These are phyloP conservation scores for Magallana angulata DNA, from an alignment of 1,140 invertebrate genomes.

Conservation along the genomic window DNA sequence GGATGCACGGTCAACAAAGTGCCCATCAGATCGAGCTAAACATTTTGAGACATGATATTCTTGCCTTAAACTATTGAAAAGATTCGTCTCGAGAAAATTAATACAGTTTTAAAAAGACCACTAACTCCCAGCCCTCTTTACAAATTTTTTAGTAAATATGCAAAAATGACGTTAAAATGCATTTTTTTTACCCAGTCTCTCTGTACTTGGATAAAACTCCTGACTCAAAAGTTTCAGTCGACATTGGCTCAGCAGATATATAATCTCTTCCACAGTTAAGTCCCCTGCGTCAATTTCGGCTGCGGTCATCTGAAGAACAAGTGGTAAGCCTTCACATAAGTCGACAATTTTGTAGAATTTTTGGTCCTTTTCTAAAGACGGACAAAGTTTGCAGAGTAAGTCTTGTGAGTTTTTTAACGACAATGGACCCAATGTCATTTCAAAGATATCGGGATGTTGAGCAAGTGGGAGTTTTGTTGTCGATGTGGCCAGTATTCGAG, in stretches of 20 bases:
- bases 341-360: constrained; percentile 42
- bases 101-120: too few species aligned
- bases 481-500: neutral
- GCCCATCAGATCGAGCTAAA: too few species aligned
- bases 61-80: too few species aligned
- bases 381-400: constrained; percentile 37
- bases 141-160: too few species aligned
- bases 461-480: neutral
- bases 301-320: constrained; percentile 46
- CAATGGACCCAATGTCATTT: neutral
- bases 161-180: too few species aligned
- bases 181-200: constrained; percentile 41
- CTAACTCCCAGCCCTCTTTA: too few species aligned
- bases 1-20: too few species aligned
- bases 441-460: neutral
- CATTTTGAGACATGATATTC: too few species aligned
- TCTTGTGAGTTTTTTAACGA: constrained; percentile 36
- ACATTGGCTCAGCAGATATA: constrained; percentile 38
- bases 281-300: constrained; percentile 41
- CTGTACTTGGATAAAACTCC: constrained; percentile 43
- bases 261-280: constrained; percentile 33
- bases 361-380: constrained; percentile 44
- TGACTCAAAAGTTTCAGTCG: constrained; percentile 47
- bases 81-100: too few species aligned
- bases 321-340: constrained; percentile 49